Base-by-base conservation (phyloP, 2,888 invertebrate species). In the Machimus rusticus region DNA sequence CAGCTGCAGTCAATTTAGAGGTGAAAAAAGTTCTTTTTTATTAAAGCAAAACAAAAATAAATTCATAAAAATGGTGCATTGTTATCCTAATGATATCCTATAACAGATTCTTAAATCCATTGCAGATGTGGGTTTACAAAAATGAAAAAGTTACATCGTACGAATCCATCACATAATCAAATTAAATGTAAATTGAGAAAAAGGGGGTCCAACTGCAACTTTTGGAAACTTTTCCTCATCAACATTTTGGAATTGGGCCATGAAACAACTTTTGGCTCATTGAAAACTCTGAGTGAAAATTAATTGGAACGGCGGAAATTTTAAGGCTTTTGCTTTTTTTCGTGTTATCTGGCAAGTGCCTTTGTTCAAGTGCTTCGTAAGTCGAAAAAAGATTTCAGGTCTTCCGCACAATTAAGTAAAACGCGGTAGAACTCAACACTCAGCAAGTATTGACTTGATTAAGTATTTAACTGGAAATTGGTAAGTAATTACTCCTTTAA, bases 171-270 rank as follows among this genome's bases (percentile, higher is more conserved):
- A 19, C 28, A 66, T 66, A 66, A 66, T 66, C 9, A 66, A 66
- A 66, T 66, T 66, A 23, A 66, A 23, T 28, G 4, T 8, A 28
- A 66, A 66, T 23, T 23, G 66, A 66, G 28, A 66, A 66, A 55
- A 19, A 3, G 1, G 43, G n/a, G 23, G 66, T 66, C 66, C 28
- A 28, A 28, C 28, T 66, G 19, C 12, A 66, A 66, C 66, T 66
- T 66, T 66, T 19, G 66, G 28, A 66, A 66, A 19, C 14, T 66
- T 66, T 66, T 66, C 23, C 12, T 66, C 66, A 66, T 66, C 66
- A 66, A 23, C 23, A 66, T 66, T 66, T 66, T 76, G 34, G 76
- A 76, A 76, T 76, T 76, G 76, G 76, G 76, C 76, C 76, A 76
- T 76, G 76, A 76, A 76, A 76, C 34, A 76, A 37, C 37, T 76